Conservation (phyloP, 2,113 vertebrate genomes). For the Zosterops lateralis region DNA sequence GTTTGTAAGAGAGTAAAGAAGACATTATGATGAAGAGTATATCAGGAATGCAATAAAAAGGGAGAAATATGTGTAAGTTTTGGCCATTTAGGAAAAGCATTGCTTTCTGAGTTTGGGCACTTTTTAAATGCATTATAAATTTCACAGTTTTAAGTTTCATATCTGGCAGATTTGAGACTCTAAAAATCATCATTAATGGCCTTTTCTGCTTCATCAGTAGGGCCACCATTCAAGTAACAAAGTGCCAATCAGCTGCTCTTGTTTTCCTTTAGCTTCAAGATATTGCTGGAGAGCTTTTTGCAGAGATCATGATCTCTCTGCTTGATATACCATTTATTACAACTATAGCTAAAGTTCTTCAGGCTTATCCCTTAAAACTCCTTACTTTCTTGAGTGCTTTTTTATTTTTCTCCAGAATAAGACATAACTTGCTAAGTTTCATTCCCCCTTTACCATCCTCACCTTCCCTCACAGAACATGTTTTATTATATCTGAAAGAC, state of each 20-base stretch:
- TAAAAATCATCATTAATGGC: slow-evolving; percentile 65
- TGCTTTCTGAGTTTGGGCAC: slow-evolving; percentile 27
- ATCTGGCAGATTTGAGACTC: slow-evolving; percentile 54
- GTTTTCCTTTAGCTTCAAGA: slow-evolving; percentile 63
- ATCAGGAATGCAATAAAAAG: slow-evolving; percentile 17
- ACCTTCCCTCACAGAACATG: background rate
- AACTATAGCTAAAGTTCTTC: slow-evolving; percentile 55
- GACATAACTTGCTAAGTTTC: slow-evolving; percentile 8
- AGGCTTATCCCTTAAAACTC: slow-evolving; percentile 55
- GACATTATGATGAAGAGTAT: slow-evolving; percentile 47
- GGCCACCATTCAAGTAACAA: slow-evolving; percentile 59
- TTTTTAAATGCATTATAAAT: slow-evolving; percentile 6
- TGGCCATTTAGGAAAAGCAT: slow-evolving; percentile 30
- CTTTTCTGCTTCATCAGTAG: slow-evolving; percentile 68
- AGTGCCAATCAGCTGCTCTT: slow-evolving; percentile 70
- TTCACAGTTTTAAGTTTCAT: slow-evolving; percentile 57
- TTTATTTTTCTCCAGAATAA: slow-evolving; percentile 22
- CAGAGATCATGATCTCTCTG: slow-evolving; percentile 58
- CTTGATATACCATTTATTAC: slow-evolving; percentile 59
- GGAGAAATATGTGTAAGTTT: slow-evolving; percentile 4
- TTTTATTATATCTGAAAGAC: slow-evolving; percentile 21
- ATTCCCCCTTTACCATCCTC: background rate
- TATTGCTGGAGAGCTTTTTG: slow-evolving; percentile 55
- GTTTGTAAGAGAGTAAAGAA: slow-evolving; percentile 45
- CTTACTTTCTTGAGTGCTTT: slow-evolving; percentile 30